Evolutionary conservation across 1,140 invertebrate species (phyloP), one percentile per base, ranked within the genome.

Genomic region (Telenomus remus): DNA sequence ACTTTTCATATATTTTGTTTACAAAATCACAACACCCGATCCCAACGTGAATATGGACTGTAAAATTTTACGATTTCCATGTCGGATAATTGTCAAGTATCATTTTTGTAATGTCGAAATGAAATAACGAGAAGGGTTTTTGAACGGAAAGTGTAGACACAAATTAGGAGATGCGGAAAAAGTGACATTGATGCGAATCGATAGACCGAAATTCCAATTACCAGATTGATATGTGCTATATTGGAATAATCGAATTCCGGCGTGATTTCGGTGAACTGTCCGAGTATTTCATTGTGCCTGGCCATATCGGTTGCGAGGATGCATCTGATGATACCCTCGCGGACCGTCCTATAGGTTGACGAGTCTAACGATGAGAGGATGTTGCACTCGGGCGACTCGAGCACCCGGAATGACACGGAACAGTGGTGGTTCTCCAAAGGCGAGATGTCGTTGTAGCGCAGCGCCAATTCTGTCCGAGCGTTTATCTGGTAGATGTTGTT

Each of bases 401-500:
- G 88, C 42, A 96, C 92, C 33, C 94, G 91, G 86, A 96, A 96
- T 9, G 95, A 93, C 46, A 96, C 94, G 27, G 94, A 95, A 84
- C 95, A 96, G 80, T 96, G 95, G 85, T 96, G 95, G 87, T 96
- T 96, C 83, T 96, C 95, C 77, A 96, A 86, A 0, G 95, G 95
- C 44, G 95, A 96, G 72, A 96, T 95, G 87, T 96, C 95, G 85
- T 96, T 96, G 87, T 96, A 96, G 37, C 94, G 90, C 50, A 96
- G 89, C 7, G 95, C 95, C 72, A 96, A 85, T 81, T 96, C 95
- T 6, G 95, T 96, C 66, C 92, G 91, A 15, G 95, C 94, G 84
- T 96, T 96, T 77, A 96, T 95, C 87, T 95, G 94, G 87, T 95
- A 96, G 66, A 94, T 94, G 80, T 96, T 96, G 86, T 96, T 96